Evolutionary conservation across 2,888 invertebrate species (phyloP).

Genomic region (Leucozona laternaria): DNA sequence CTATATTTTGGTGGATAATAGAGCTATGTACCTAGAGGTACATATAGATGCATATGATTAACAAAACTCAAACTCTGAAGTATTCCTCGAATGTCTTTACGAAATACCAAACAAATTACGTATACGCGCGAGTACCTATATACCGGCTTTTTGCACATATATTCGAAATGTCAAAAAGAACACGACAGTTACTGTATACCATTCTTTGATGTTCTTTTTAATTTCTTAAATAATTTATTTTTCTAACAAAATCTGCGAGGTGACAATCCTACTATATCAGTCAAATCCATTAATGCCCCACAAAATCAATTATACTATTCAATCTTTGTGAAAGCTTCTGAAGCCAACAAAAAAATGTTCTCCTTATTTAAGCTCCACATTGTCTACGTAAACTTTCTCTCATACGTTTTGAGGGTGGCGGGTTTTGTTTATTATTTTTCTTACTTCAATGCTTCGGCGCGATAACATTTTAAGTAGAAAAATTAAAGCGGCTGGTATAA

Average conservation of each 20-base stretch:
- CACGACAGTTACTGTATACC: too few relatives aligned
- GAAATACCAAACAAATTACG: too few relatives aligned
- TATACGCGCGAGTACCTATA: too few relatives aligned
- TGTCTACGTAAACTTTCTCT: neutral
- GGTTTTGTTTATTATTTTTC: slow-evolving; percentile 32
- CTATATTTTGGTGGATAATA: too few relatives aligned
- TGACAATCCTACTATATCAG: slow-evolving; percentile 20
- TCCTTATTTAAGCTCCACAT: slow-evolving; percentile 28
- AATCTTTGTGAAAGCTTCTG: neutral
- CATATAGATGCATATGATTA: too few relatives aligned
- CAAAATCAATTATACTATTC: neutral
- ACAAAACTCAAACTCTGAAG: too few relatives aligned
- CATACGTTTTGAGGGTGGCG: slow-evolving; percentile 46
- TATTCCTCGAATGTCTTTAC: too few relatives aligned
- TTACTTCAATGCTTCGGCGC: slow-evolving; percentile 10
- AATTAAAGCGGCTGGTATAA: slow-evolving; percentile 59
- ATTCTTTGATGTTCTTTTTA: too few relatives aligned
- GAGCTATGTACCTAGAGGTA: too few relatives aligned
- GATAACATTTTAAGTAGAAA: slow-evolving; percentile 4
- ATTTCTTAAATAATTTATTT: too few relatives aligned
- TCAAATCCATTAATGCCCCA: neutral
- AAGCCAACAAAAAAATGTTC: slow-evolving; percentile 8
- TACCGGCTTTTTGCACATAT: too few relatives aligned
- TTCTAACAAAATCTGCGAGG: neutral
- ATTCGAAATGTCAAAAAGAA: too few relatives aligned